Base-by-base conservation (phyloP, 2,797 vertebrate species). In the Todus mexicanus region DNA sequence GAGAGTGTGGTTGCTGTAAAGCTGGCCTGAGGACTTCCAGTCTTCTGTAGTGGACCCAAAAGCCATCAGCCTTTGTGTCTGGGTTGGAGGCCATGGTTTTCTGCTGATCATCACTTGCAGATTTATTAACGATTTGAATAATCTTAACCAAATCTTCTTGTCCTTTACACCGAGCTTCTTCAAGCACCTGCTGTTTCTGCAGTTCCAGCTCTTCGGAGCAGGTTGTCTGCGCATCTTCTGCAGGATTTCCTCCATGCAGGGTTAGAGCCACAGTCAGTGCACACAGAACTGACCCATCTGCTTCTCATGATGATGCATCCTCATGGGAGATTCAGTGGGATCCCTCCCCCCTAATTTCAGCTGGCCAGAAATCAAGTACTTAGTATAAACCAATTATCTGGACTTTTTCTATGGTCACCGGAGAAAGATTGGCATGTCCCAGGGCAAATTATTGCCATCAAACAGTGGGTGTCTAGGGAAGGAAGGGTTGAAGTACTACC, bases 191-290 rank as follows among this genome's bases (percentile, higher is more conserved):
- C 8, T 68, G 4, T 27, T 27, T 51, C 35, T 69, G 23, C 56
- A 35, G 7, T 26, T 78, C 29, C 77, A 84, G 76, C 33, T 70
- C 47, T 77, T 48, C 27, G 51, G 59, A 75, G 40, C 25, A 35
- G 21, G 9, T 25, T 84, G 16, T n/a, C 8, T 51, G 18, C 27
- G 37, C 4, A 15, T 51, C 6, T 50, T 23, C 65, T 84, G 21
- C 56, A 64, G 51, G 38, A 29, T 5, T 68, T 20, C 21, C 16
- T 59, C n/a, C 43, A 17, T 1, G 0, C 3, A 16, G 79, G 35
- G 27, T 51, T 22, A 29, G 45, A 35, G 29, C 43, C n/a, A 69
- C 6, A 5, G 42, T 15, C 2, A 1, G 19, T 10, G 2, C 1
- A n/a, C 31, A 54, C 22, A 69, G 23, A 47, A 6, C 21, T 37